A percentile compares a stretch with the other conserved stretches of the same genome.
Evolutionary conservation across 2,888 invertebrate genomes (phyloP).

Genomic region (Lacanobia oleracea): DNA sequence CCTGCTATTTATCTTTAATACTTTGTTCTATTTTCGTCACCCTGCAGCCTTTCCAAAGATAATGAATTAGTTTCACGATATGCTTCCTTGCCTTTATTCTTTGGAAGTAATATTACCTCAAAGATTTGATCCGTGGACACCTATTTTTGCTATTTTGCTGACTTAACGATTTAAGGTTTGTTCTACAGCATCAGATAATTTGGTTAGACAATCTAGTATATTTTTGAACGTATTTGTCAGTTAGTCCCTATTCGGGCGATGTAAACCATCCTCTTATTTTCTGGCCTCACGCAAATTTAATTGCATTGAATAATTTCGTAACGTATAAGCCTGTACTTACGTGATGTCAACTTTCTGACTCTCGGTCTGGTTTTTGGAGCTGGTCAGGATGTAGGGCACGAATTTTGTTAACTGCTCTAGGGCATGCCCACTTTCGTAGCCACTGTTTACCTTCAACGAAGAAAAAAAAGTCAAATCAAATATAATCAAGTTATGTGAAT

Average conservation of each 20-base stretch:
- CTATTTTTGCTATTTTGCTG: no score
- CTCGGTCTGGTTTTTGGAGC: conserved; percentile 58
- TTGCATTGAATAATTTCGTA: no score
- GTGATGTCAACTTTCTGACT: conserved; percentile 74
- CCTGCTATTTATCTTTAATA: conserved; percentile 34
- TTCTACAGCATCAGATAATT: no score
- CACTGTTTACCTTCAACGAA: conserved; percentile 69
- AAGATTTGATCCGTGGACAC: no score
- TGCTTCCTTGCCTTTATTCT: no score
- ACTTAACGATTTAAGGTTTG: not conserved
- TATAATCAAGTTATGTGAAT: no score
- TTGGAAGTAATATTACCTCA: no score
- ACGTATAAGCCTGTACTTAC: conserved; percentile 62
- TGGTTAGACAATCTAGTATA: no score
- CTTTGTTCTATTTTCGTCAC: conserved; percentile 12
- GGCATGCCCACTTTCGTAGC: conserved; percentile 68
- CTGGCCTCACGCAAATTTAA: no score
- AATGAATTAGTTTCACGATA: conserved; percentile 32
- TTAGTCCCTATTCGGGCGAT: no score
- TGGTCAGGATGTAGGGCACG: conserved; percentile 70
- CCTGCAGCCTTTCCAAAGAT: conserved; percentile 2
- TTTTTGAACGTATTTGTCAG: no score
- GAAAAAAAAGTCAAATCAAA: not conserved
- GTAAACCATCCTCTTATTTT: no score
- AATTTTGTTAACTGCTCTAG: conserved; percentile 75